These are phyloP conservation scores for Brachymystax lenok DNA, from an alignment of 2,797 vertebrate species.

Conservation along the genomic window DNA sequence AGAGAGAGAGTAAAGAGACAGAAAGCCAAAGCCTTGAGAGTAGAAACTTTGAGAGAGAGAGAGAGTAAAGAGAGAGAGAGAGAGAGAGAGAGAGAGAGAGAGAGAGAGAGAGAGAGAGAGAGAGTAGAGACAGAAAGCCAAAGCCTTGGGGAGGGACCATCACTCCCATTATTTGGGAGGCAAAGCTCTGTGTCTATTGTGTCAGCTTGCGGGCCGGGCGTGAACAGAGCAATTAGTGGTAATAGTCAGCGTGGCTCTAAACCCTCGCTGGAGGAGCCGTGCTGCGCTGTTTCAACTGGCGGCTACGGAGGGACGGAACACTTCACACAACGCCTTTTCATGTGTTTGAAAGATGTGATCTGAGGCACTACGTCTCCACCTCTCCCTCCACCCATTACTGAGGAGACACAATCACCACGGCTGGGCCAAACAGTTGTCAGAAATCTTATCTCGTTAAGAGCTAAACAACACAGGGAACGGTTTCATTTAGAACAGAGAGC, in stretches of 20 bases:
- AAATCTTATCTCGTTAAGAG: conserved; percentile 3
- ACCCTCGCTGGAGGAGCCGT: background rate
- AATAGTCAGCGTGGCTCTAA: background rate
- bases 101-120: conserved; percentile 14
- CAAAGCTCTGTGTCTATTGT: conserved; percentile 26
- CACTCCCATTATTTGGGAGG: conserved; percentile 18
- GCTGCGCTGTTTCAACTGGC: background rate
- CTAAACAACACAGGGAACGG: conserved; percentile 3
- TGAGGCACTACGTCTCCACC: background rate
- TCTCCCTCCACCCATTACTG: conserved; percentile 10
- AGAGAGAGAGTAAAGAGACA: conserved; percentile 4
- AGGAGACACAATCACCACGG: background rate
- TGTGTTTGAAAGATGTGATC: background rate
- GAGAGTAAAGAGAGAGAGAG: background rate
- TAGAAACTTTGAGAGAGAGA: conserved; percentile 50
- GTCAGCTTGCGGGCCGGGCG: conserved; percentile 11
- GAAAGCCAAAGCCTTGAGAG: conserved; percentile 50
- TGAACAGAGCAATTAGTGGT: conserved; percentile 30
- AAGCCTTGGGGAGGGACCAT: conserved; percentile 7
- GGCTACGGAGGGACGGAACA: background rate
- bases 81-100: background rate
- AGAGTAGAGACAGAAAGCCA: background rate
- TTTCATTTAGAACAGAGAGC: conserved; percentile 32
- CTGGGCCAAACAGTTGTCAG: conserved; percentile 19
- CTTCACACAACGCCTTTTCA: background rate